Evolutionary conservation across 2,888 invertebrate genomes (phyloP), one percentile per base, ranked within the genome.

Genomic region (Melanchra persicariae): DNA sequence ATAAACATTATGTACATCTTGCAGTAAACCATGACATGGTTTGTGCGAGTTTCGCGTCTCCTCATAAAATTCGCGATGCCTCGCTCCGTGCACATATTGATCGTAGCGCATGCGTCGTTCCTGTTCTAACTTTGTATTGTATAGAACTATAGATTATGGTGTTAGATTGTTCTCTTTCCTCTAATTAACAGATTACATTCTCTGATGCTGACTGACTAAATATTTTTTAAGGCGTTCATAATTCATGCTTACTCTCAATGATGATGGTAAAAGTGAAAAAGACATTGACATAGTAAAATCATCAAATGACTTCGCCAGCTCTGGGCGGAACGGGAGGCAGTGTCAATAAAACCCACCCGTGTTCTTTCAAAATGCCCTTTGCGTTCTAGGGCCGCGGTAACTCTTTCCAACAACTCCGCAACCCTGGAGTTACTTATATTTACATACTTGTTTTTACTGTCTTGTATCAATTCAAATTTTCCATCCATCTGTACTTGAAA

Each of bases 11-110:
- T 10, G 10, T 47, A 55, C 62, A 65, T 65, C 69, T 69, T 61
- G 57, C 70, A 75, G 62, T 76, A 78, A 83, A 79, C 80, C 79
- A 76, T 75, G 84, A 77, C 74, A 74, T 65, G 54, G 70, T 71
- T 82, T 70, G 49, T 51, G 64, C 79, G 66, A 65, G 57, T 75
- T 77, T 73, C 71, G 71, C 63, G 70, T 70, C 68, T 69, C 65
- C 74, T 86, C 62, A 61, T 83, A 83, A 74, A 77, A 78, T 78
- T 74, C 17, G 72, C 76, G n/a, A 51, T 68, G 55, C 30, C 30
- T 74, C 57, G 62, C 61, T 68, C 51, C 67, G 51, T 58, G 54
- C 70, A 75, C 74, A 81, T 81, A 81, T 75, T 81, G 72, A 70
- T 65, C 70, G 45, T 17, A 30, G n/a, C 34, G 71, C 65, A n/a